A percentile compares a stretch with the other conserved stretches of the same genome.
Evolutionary conservation across 2,888 invertebrate species (phyloP).

Genomic region (Oxystoma pomonae): DNA sequence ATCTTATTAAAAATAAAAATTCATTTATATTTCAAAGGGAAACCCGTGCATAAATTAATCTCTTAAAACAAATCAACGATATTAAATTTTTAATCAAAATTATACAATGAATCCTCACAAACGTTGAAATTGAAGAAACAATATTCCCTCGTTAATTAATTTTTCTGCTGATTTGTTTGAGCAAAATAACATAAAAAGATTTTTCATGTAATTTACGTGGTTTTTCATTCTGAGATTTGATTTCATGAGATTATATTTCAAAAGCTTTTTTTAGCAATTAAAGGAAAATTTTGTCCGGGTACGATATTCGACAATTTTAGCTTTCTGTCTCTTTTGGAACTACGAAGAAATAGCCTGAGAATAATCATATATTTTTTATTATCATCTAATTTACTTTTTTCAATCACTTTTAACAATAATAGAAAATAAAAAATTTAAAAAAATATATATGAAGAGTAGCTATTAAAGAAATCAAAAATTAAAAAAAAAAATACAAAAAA

Average conservation of each 20-base stretch:
- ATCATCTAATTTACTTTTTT: too few species aligned
- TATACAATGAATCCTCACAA: background rate
- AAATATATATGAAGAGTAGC: too few species aligned
- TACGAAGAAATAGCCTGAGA: too few species aligned
- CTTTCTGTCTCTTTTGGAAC: too few species aligned
- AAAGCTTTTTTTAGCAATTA: background rate
- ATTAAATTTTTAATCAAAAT: conserved; percentile 44
- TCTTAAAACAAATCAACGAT: conserved; percentile 40
- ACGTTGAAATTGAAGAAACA: background rate
- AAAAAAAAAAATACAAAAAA: too few species aligned
- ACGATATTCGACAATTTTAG: too few species aligned
- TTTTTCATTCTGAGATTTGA: background rate
- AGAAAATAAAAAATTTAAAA: too few species aligned
- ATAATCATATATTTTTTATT: too few species aligned
- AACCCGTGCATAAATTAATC: background rate
- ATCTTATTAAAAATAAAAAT: background rate
- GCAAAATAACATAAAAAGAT: background rate
- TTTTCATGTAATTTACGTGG: background rate
- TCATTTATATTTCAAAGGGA: background rate
- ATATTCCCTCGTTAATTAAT: background rate
- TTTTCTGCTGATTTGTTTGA: background rate
- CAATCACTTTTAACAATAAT: too few species aligned
- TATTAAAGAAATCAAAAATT: too few species aligned
- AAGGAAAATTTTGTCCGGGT: too few species aligned
- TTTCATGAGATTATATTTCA: background rate